Base-by-base conservation (phyloP, 2,888 invertebrate genomes). In the Patella ulyssiponensis region DNA sequence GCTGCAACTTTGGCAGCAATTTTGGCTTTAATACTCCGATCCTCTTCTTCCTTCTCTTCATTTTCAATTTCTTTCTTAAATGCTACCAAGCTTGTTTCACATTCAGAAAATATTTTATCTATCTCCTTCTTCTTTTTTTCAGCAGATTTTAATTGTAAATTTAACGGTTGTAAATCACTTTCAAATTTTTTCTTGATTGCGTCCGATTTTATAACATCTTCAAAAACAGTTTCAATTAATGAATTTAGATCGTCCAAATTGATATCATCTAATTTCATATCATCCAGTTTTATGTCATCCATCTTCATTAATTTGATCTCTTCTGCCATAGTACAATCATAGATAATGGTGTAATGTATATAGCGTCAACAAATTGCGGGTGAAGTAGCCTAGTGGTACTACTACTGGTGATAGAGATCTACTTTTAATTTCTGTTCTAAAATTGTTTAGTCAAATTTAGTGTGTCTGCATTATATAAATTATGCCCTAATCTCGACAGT, bases 41-140 rank as follows among this genome's bases (percentile, higher is more conserved):
- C 64, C 1, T 23, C 23, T 14, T 23, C 64, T 23, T 64, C 64
- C 11, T 23, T 64, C 11, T 64, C 64, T 1, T 64, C 64, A 23
- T 11, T 64, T 64, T 64, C 20, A 23, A 64, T 12, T 23, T 64
- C 20, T 23, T 20, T 23, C 23, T 64, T 64, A 23, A 64, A 64
- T 64, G 20, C 23, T 14, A 64, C 11, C 14, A 64, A 64, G 3
- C 20, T 23, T 23, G 64, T 64, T 23, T 64, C 64, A 64, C 64
- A 64, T 64, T 64, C 64, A 23, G 4, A 20, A 64, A 23, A 64
- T 23, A 64, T 64, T 23, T 64, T 64, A 64, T 64, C 64, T n/a
- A 64, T 23, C 11, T 64, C 64, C 23, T 23, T 64, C 17, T 64
- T 64, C 64, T 64, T 64, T 64, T 64, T 64, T 64, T 20, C 64